phyloP scores from a whole-genome alignment of 2,113 vertebrate genomes.

The Cichladusa arquata region DNA sequence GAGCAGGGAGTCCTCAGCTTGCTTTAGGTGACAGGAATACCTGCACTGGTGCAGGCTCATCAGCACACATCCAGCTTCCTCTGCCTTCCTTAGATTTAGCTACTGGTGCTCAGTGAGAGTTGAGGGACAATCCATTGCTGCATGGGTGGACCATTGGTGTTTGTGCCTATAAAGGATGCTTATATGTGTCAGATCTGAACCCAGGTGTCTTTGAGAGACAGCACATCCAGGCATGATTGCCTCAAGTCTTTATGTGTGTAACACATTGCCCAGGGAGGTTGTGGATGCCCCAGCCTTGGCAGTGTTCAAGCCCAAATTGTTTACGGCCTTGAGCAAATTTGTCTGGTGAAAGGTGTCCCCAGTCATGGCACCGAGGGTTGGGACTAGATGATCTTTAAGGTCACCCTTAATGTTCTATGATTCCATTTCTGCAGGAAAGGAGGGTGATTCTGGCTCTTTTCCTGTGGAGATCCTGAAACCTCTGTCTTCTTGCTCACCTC shows the following conservation, averaged over 20 bases:
- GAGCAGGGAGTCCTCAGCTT: neutral
- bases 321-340: neutral
- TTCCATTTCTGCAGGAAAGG: neutral
- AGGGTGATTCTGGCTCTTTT: neutral
- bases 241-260: neutral
- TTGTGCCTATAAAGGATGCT: fast-evolving
- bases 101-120: fast-evolving
- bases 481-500: neutral
- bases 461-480: neutral
- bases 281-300: neutral
- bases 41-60: neutral
- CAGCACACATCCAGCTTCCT: neutral
- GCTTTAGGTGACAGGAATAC: neutral
- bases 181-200: fast-evolving
- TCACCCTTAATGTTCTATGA: neutral
- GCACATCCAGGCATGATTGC: neutral
- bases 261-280: neutral
- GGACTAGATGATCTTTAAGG: neutral
- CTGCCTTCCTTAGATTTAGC: neutral
- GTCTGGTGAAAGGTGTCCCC: neutral
- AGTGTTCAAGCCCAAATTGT: neutral
- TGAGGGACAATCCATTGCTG: neutral
- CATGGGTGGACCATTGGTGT: neutral
- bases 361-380: fast-evolving
- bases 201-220: neutral